phyloP scores from a whole-genome alignment of 2,113 vertebrate genomes.

The Brachypteracias leptosomus region DNA sequence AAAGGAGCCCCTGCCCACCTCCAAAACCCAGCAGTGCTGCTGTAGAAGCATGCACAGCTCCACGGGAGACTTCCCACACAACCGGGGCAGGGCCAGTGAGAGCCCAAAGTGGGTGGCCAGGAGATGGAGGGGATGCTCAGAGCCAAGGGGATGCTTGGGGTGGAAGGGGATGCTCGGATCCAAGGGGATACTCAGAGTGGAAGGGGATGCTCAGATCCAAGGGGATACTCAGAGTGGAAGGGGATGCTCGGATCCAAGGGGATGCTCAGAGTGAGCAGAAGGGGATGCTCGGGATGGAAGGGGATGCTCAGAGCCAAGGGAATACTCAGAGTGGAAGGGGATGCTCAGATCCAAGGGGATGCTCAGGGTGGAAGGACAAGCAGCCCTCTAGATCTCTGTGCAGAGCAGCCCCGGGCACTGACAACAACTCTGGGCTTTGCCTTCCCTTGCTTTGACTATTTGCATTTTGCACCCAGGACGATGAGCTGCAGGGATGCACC shows the following conservation, averaged over 20 bases:
- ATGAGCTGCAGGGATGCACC: background rate
- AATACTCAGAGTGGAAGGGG: background rate
- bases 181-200: background rate
- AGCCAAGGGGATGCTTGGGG: background rate
- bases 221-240: no score
- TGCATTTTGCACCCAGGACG: background rate
- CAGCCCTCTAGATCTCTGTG: background rate
- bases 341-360: background rate
- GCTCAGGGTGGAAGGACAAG: background rate
- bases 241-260: background rate
- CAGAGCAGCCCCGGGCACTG: background rate
- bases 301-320: background rate
- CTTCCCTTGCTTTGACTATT: background rate
- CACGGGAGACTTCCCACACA: background rate
- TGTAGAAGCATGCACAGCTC: background rate
- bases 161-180: background rate
- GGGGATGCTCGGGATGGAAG: background rate
- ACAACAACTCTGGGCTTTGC: accelerated
- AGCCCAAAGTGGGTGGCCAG: accelerated
- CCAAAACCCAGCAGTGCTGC: background rate
- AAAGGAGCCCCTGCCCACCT: constrained; percentile 36
- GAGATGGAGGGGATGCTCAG: background rate
- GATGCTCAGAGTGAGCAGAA: accelerated
- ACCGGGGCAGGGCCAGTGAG: accelerated
- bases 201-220: no score